These are phyloP conservation scores for Morelia viridis DNA, from an alignment of 2,797 vertebrate species.

Conservation along the genomic window DNA sequence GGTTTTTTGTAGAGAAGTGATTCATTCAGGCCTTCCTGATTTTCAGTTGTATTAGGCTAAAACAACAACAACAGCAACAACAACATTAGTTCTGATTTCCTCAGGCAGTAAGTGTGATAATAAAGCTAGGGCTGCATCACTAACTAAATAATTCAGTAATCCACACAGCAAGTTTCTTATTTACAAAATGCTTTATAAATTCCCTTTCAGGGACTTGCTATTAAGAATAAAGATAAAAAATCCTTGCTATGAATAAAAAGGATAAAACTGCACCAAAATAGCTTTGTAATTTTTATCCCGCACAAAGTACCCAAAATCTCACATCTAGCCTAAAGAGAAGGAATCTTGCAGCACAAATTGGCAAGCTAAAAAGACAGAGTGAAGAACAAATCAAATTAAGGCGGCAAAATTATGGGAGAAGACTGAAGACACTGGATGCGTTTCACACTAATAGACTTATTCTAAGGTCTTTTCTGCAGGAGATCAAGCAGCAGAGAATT, in stretches of 20 bases:
- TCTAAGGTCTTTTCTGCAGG: background rate
- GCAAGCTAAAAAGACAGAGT: background rate
- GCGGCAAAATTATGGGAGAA: background rate
- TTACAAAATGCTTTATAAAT: background rate
- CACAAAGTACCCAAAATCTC: background rate
- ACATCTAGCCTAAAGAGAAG: background rate
- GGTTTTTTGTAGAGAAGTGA: slow-evolving; percentile 80
- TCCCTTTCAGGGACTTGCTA: background rate
- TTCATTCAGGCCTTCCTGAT: slow-evolving; percentile 60
- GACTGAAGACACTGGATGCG: background rate
- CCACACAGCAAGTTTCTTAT: background rate
- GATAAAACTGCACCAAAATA: background rate
- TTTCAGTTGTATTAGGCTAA: slow-evolving; percentile 77
- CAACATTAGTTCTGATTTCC: background rate
- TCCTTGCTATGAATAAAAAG: background rate
- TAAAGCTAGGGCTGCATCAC: background rate
- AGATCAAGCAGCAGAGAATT: background rate
- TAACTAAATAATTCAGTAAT: background rate
- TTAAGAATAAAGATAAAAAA: background rate
- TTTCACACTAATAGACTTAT: background rate
- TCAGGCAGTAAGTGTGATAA: background rate
- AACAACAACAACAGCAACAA: slow-evolving; percentile 51
- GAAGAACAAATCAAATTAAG: background rate
- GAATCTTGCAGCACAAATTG: background rate
- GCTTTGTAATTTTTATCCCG: background rate